Evolutionary conservation across 1,140 invertebrate genomes (phyloP), one percentile per base, ranked within the genome.

Genomic region (Heliconius nattereri): DNA sequence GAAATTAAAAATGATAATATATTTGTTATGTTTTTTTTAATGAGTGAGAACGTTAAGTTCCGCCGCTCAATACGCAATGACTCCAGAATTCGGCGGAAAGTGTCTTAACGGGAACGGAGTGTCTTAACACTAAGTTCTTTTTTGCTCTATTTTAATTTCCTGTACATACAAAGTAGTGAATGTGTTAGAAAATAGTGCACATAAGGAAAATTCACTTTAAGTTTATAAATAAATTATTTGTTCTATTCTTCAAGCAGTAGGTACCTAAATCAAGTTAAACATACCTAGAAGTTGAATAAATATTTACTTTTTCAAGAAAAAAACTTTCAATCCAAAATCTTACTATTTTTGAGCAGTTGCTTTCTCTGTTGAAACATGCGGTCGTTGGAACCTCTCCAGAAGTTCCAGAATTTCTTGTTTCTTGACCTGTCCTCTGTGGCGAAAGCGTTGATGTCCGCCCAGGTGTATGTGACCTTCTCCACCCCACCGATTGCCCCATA

Each of bases 371-470:
- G 94, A 49, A 95, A 94, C 93, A 91, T 94, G 81, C 84, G 88
- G 80, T 87, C 92, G 75, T 83, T 77, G 0, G 90, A 91, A 3
- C 88, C 87, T 80, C 92, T 90, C 79, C 95, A 95, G 40, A 94
- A 93, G 54, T 92, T 90, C 88, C 91, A 90, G 82, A 90, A 86
- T 16, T 87, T 80, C 76, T 84, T 87, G 29, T 88, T 90, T 52
- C 90, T 89, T 19, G 83, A 87, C 54, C 90, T 88, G 81, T 93
- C 87, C 86, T 95, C 88, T 71, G 93, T 89, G 80, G 92, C 95
- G 82, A 96, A 97, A 16, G 96, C 96, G 86, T 97, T 96, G 72
- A 97, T 92, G 79, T 96, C 96, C 40, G 95, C 96, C 97, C 97
- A 97, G 9, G 96, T 95, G 89, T 97, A 97, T 5, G 95, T 96